phyloP scores from a whole-genome alignment of 2,888 invertebrate genomes.

The Aspidiotus destructor region DNA sequence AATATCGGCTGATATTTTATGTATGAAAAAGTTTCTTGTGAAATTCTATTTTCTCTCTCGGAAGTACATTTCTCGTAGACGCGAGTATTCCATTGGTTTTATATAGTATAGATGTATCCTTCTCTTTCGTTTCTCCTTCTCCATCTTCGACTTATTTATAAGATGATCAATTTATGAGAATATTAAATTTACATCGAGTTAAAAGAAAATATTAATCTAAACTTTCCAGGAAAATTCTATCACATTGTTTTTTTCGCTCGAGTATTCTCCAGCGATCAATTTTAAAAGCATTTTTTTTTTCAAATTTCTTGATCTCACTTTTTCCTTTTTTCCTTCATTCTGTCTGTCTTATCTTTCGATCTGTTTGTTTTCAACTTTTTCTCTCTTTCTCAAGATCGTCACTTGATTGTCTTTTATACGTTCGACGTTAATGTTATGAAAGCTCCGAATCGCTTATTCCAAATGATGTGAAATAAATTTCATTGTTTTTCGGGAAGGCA shows the following conservation, averaged over 20 bases:
- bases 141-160: constrained; percentile 24
- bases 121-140: neutral
- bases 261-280: neutral
- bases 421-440: too few relatives aligned
- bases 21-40: constrained; percentile 25
- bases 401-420: too few relatives aligned
- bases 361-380: too few relatives aligned
- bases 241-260: constrained; percentile 12
- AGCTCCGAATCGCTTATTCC: too few relatives aligned
- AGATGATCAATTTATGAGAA: constrained; percentile 32
- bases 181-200: constrained; percentile 32
- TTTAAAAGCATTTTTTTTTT: constrained; percentile 3
- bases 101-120: too few relatives aligned
- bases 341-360: too few relatives aligned
- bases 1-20: constrained; percentile 28
- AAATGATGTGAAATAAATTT: too few relatives aligned
- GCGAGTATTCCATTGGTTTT: too few relatives aligned
- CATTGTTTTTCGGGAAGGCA: too few relatives aligned
- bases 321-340: too few relatives aligned
- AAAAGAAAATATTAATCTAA: constrained; percentile 31
- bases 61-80: too few relatives aligned
- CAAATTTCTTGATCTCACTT: neutral
- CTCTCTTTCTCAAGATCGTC: too few relatives aligned
- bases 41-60: constrained; percentile 22
- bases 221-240: constrained; percentile 26